Evolutionary conservation across 1,140 invertebrate species (phyloP).

Genomic region (Lepidurus apus): DNA sequence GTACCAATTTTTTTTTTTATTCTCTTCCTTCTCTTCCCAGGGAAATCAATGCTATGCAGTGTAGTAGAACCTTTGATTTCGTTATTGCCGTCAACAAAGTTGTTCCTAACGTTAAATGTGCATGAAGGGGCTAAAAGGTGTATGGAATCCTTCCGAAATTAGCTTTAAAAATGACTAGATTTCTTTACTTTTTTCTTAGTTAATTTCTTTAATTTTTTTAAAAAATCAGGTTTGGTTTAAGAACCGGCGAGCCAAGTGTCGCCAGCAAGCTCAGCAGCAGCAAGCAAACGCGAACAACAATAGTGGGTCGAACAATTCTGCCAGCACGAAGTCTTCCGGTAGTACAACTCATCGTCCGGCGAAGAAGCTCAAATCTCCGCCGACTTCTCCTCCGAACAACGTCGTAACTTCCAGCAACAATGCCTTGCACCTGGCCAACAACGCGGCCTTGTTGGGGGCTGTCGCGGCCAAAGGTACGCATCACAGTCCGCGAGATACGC

Average conservation of each 20-base stretch:
- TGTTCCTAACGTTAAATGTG: too few relatives aligned
- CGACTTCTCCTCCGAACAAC: slow-evolving; percentile 27
- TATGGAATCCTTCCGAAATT: background rate
- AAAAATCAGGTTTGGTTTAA: slow-evolving; percentile 42
- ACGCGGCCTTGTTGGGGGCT: background rate
- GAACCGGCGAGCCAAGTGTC: slow-evolving; percentile 41
- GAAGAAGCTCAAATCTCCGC: slow-evolving; percentile 38
- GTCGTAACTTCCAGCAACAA: slow-evolving; percentile 21
- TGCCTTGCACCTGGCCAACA: slow-evolving; percentile 20
- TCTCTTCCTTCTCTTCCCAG: too few relatives aligned
- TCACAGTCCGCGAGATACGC: slow-evolving; percentile 12
- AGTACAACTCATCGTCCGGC: slow-evolving; percentile 34
- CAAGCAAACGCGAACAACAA: slow-evolving; percentile 34
- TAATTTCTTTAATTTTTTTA: background rate
- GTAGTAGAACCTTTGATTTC: too few relatives aligned
- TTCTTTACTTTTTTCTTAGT: background rate
- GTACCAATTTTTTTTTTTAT: too few relatives aligned
- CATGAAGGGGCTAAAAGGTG: background rate
- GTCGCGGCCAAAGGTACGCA: background rate
- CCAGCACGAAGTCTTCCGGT: slow-evolving; percentile 34
- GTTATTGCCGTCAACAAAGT: too few relatives aligned
- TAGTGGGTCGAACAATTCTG: slow-evolving; percentile 32
- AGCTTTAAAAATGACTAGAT: background rate
- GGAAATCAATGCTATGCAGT: too few relatives aligned
- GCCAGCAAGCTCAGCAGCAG: slow-evolving; percentile 39